A percentile compares a stretch with the other conserved stretches of the same genome.
Conservation (phyloP, 2,888 invertebrate species). For the Patella depressa region DNA sequence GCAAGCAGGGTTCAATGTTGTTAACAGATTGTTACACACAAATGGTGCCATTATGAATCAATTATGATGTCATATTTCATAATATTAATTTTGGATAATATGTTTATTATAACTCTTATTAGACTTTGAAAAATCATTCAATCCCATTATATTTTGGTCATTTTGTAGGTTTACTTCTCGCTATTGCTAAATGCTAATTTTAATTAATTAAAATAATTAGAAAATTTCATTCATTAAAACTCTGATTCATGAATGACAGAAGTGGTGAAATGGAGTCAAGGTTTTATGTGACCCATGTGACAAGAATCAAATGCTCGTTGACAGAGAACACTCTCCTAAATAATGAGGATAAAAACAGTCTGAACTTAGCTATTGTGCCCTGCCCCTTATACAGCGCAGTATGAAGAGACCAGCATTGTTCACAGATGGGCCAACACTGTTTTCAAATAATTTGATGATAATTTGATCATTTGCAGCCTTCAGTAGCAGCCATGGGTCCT, state of each 20-base stretch:
- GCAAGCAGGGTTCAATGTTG: no score
- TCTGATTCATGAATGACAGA: not conserved
- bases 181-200: no score
- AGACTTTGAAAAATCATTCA: no score
- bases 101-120: no score
- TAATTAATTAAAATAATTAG: no score
- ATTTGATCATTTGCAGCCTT: conserved; percentile 34
- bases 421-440: conserved; percentile 27
- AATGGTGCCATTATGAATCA: no score
- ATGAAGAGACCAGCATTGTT: conserved; percentile 26
- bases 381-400: conserved; percentile 7
- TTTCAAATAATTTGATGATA: conserved; percentile 29
- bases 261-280: conserved; percentile 1
- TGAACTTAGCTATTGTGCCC: not conserved
- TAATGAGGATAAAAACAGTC: conserved; percentile 4
- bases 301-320: conserved; percentile 2
- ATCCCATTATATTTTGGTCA: no score
- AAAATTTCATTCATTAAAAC: no score
- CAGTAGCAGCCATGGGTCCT: conserved; percentile 2
- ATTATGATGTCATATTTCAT: no score
- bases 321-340: conserved; percentile 2
- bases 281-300: not conserved
- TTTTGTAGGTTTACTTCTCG: no score
- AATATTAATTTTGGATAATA: no score
- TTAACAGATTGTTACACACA: no score